These are phyloP conservation scores for Coptodon rendalli DNA, from an alignment of 2,113 vertebrate species.

Conservation along the genomic window DNA sequence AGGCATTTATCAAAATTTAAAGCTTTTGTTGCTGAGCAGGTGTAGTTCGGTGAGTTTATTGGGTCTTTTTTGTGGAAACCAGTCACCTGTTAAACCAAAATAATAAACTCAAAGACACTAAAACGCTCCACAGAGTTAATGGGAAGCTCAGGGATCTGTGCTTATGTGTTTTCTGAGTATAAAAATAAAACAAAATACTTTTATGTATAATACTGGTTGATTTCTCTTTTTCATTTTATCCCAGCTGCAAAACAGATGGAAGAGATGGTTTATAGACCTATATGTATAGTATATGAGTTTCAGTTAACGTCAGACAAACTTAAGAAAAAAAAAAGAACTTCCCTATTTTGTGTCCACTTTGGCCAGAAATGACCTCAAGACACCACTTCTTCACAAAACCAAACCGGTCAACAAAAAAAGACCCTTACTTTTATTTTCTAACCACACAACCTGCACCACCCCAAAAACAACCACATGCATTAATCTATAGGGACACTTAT, in stretches of 20 bases:
- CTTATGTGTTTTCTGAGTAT: not conserved
- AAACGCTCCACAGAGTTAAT: not conserved
- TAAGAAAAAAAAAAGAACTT: not conserved
- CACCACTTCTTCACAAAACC: not conserved
- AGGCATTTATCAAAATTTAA: not conserved
- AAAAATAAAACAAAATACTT: not conserved
- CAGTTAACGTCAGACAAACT: not conserved
- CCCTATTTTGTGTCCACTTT: not conserved
- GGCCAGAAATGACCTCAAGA: not conserved
- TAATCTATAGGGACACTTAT: slow-evolving; percentile 28
- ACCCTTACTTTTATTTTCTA: not conserved
- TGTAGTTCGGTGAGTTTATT: not conserved
- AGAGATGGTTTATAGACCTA: not conserved
- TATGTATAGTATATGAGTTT: not conserved
- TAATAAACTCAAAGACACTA: not conserved
- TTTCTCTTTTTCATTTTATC: not conserved
- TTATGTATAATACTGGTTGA: not conserved
- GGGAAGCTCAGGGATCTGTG: not conserved
- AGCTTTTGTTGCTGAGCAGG: not conserved
- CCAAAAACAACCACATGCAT: not conserved
- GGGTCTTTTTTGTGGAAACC: not conserved
- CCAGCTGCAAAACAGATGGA: not conserved
- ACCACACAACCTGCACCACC: not conserved
- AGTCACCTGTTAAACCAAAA: not conserved
- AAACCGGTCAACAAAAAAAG: not conserved